phyloP scores from a whole-genome alignment of 2,888 invertebrate species.

The Sclerodermus sp. region DNA sequence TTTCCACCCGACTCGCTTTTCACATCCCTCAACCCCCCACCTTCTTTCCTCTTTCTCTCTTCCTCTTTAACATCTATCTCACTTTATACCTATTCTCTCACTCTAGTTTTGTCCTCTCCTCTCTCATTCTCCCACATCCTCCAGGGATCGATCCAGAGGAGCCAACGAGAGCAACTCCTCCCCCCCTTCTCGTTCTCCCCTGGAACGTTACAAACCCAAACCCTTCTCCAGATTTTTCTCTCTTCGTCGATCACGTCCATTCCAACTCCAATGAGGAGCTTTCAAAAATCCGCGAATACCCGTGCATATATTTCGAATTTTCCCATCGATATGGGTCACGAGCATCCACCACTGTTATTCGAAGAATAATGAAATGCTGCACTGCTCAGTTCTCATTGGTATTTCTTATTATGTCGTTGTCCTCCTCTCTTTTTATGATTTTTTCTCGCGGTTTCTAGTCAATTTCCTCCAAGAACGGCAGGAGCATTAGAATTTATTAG shows the following conservation, averaged over 20 bases:
- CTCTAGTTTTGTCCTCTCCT: constrained; percentile 14
- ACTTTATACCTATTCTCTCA: constrained; percentile 7
- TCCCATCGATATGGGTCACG: no score
- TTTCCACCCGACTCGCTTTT: background rate
- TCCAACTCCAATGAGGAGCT: background rate
- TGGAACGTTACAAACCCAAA: background rate
- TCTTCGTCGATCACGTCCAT: background rate
- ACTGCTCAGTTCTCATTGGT: no score
- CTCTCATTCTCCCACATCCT: constrained; percentile 21
- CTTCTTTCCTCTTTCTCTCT: background rate
- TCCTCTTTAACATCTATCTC: background rate
- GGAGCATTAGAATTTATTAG: no score
- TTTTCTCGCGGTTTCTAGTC: no score
- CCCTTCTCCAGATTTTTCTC: background rate
- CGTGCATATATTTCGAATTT: no score
- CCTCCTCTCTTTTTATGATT: no score
- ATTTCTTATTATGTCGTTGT: no score
- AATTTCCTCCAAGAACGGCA: no score
- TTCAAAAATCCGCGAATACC: background rate
- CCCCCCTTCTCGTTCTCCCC: constrained; percentile 3
- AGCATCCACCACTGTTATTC: no score
- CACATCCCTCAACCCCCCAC: constrained; percentile 1
- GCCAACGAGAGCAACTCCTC: constrained; percentile 13
- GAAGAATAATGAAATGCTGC: no score
- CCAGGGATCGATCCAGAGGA: constrained; percentile 25